These are phyloP conservation scores for Philopotamus ludificatus DNA, from an alignment of 1,140 invertebrate species.

Conservation along the genomic window DNA sequence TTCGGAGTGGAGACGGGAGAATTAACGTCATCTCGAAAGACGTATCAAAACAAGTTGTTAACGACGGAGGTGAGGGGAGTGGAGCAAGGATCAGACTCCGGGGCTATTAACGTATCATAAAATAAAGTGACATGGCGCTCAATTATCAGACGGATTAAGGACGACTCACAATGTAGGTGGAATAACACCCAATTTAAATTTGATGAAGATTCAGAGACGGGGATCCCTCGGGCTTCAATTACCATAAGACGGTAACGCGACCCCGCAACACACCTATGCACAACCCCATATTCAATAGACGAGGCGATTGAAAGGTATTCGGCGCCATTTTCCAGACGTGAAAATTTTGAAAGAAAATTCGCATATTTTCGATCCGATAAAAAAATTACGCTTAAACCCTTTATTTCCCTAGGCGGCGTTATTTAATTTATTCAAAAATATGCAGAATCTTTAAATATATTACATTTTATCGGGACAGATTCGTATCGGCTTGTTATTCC, in stretches of 20 bases:
- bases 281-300: too few species aligned
- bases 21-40: slow-evolving; percentile 19
- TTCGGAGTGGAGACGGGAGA: neutral
- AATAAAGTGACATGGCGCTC: neutral
- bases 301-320: too few species aligned
- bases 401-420: too few species aligned
- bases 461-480: too few species aligned
- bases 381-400: too few species aligned
- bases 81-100: neutral
- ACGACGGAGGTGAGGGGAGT: neutral
- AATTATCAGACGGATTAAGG: neutral
- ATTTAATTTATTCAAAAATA: too few species aligned
- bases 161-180: neutral
- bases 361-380: too few species aligned
- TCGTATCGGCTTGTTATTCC: too few species aligned
- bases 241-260: neutral
- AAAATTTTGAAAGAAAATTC: too few species aligned
- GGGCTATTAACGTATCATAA: slow-evolving; percentile 6
- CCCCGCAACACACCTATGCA: too few species aligned
- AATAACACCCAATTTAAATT: neutral
- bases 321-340: too few species aligned
- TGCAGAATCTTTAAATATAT: too few species aligned
- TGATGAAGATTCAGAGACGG: neutral
- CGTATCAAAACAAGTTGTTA: slow-evolving; percentile 22
- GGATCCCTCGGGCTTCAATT: neutral